A percentile compares a stretch with the other conserved stretches of the same genome.
Conservation (phyloP, 2,888 invertebrate genomes). For the Brassicogethes aeneus region DNA sequence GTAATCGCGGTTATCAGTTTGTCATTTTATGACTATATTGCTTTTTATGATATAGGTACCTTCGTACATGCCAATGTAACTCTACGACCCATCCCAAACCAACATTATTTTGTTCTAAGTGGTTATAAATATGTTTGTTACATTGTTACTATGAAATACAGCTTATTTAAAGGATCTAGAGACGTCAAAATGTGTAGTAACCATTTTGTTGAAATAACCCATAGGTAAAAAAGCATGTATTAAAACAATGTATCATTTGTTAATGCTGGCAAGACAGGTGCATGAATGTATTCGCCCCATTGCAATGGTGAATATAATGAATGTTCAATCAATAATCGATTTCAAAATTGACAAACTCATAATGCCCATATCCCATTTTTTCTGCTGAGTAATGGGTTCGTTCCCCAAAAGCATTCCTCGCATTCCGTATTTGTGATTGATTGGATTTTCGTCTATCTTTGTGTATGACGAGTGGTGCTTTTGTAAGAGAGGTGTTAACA, state of each 20-base stretch:
- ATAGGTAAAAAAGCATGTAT: no score
- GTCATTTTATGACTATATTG: no score
- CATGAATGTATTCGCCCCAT: neutral
- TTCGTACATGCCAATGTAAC: no score
- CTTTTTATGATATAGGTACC: no score
- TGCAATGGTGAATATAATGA: neutral
- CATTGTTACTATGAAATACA: no score
- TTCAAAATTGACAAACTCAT: neutral
- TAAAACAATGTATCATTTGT: neutral
- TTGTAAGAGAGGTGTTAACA: constrained; percentile 28
- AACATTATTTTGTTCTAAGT: no score
- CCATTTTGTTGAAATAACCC: no score
- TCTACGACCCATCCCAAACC: no score
- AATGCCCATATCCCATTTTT: neutral
- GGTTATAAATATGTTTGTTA: no score
- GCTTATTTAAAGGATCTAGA: no score
- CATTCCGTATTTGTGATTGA: neutral
- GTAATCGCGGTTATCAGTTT: no score
- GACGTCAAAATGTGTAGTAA: no score
- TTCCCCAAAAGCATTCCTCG: neutral
- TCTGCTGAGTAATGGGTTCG: neutral
- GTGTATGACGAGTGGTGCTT: constrained; percentile 16
- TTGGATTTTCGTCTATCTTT: constrained; percentile 23
- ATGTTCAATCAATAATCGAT: neutral
- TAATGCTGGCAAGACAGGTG: neutral